Base-by-base conservation (phyloP, 2,113 vertebrate species). In the Garra rufa region DNA sequence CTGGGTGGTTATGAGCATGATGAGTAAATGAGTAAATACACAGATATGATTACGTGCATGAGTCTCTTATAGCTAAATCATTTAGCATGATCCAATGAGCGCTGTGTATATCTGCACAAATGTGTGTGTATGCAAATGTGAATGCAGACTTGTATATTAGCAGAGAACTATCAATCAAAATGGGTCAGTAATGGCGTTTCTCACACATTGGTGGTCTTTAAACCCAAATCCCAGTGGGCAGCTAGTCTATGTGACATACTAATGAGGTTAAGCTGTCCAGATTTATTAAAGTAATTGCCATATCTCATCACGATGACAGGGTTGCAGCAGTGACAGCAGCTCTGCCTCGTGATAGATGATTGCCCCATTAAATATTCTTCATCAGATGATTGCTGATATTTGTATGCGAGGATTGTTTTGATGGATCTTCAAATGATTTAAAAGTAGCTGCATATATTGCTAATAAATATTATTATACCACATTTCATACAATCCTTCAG, bases 281-380 rank as follows among this genome's bases (percentile, higher is more conserved):
- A 80, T 80, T 46, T 67, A 80, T 80, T 65, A 65, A 65, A 80
- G 43, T 67, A 80, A 80, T 80, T 80, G 77, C 77, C 43, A 67
- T 80, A 48, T 48, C 59, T 63, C 59, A 63, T 63, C 57, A 46
- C 1, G 1, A 41, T 43, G 34, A 61, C 34, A 61, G 34, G 34
- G 43, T 24, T 44, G 30, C 55, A 44, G 21, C 38, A 44, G 24
- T 13, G 43, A 48, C 15, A 67, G 41, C 2, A 9, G 26, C 34
- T 38, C n/a, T 61, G 55, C n/a, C 34, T 61, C 13, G 0, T 48
- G 73, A 78, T 61, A 13, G 34, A 61, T 38, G 41, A 65, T n/a
- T 34, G 28, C 26, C 9, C 13, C n/a, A 76, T 34, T 43, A 19
- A 44, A 79, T 63, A 19, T 44, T 19, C 14, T 63, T 26, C 6